Evolutionary conservation across 2,888 invertebrate genomes (phyloP), one percentile per base, ranked within the genome.

Genomic region (Silvanus unidentatus): DNA sequence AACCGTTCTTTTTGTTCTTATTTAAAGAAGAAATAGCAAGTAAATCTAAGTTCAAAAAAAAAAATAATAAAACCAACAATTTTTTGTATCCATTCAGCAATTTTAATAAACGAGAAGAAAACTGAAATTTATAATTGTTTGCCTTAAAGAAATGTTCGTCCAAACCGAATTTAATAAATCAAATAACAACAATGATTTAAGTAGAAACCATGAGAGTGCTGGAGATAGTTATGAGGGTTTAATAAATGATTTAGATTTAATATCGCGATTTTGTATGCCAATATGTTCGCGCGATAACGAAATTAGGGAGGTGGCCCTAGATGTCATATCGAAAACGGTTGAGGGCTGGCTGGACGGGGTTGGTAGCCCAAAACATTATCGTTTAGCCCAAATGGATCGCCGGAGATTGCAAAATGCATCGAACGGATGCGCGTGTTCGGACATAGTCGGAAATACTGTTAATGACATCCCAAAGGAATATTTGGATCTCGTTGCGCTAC

Each of bases 321-420:
- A 74, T 40, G 73, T 72, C 30, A 75, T 76, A 44, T 73, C 74
- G 52, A 74, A 71, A 50, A 76, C 75, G 36, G 75, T 77, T 45
- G 75, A 75, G 58, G 74, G 74, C 32, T 77, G 77, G 77, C 64
- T 77, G 53, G 75, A 75, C 43, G 75, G 75, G 27, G 73, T 75
- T 50, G 75, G 73, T 28, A 75, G 74, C 55, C 74, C 75, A 32
- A 73, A 72, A 58, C 71, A 73, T 49, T 69, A 69, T 60, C 63
- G 60, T 49, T 59, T 62, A 57, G 66, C 58, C 63, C 64, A 66
- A 57, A 63, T 63, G 34, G 39, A 42, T 15, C 40, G 42, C 65
- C 67, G 22, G 66, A 66, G 59, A 65, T 68, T 54, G 45, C 52
- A 48, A 35, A 47, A 44, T 42, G 39, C 65, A 70, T 58, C 69